Conservation (phyloP, 1,140 invertebrate species). For the Zaprionus africanus region DNA sequence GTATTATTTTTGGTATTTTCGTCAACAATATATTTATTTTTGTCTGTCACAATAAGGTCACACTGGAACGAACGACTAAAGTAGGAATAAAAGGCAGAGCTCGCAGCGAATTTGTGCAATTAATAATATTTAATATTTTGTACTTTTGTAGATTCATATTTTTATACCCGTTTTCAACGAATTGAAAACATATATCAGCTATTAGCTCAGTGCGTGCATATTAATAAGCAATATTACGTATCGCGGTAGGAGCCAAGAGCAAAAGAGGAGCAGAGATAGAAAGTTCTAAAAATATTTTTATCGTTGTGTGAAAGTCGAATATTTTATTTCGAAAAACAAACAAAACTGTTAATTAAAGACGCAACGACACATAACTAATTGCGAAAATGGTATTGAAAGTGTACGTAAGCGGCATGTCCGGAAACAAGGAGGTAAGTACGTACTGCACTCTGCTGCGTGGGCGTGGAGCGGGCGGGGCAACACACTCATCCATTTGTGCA, state of each 20-base stretch:
- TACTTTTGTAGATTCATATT: constrained; percentile 40
- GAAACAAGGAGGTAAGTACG: constrained; percentile 93
- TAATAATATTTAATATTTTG: constrained; percentile 52
- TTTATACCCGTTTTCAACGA: constrained; percentile 37
- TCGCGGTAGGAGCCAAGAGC: constrained; percentile 53
- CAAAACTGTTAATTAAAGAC: constrained; percentile 50
- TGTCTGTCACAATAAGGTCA: neutral
- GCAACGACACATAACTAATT: constrained; percentile 41
- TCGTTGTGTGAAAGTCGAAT: constrained; percentile 64
- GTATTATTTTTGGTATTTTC: constrained; percentile 8
- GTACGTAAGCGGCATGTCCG: constrained; percentile 94
- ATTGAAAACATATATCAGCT: constrained; percentile 23
- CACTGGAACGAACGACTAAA: constrained; percentile 41
- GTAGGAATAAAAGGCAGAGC: constrained; percentile 51
- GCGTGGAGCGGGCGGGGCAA: constrained; percentile 42
- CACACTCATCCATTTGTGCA: constrained; percentile 6
- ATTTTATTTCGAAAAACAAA: constrained; percentile 53
- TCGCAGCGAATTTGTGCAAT: constrained; percentile 46
- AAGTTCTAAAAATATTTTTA: constrained; percentile 77
- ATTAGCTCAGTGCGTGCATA: constrained; percentile 61
- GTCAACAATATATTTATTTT: neutral
- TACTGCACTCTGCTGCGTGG: constrained; percentile 27
- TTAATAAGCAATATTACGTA: constrained; percentile 61
- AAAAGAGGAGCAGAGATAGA: constrained; percentile 51
- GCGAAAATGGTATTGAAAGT: constrained; percentile 93